phyloP scores from a whole-genome alignment of 1,140 invertebrate species.

The Drosophila tristis region DNA sequence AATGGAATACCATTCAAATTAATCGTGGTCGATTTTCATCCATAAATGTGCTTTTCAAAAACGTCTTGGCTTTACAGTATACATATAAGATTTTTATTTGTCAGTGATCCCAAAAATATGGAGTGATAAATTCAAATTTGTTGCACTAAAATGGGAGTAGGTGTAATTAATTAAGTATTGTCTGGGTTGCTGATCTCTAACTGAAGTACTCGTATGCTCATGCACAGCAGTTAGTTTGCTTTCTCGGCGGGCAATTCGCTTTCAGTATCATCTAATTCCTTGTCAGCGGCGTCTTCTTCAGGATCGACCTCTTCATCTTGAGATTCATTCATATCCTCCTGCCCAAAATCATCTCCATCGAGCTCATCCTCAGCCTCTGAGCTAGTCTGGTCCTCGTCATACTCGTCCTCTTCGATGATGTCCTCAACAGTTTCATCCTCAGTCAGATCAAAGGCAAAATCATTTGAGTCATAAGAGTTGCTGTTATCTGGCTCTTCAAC shows the following conservation, averaged over 20 bases:
- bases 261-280: conserved; percentile 18
- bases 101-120: conserved; percentile 34
- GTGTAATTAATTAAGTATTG: not conserved
- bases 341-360: not conserved
- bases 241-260: conserved; percentile 5
- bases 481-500: conserved; percentile 9
- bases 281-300: conserved; percentile 18
- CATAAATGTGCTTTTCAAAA: conserved; percentile 5
- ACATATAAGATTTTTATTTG: conserved; percentile 23
- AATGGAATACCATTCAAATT: too few relatives aligned
- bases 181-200: not conserved
- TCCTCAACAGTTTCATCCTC: conserved; percentile 25
- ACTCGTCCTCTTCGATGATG: conserved; percentile 2
- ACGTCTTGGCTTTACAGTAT: not conserved
- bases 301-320: conserved; percentile 14
- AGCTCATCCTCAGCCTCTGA: conserved; percentile 16
- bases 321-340: not conserved
- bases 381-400: conserved; percentile 9
- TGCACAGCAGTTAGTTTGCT: not conserved
- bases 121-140: conserved; percentile 5
- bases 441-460: conserved; percentile 5
- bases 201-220: too few relatives aligned
- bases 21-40: not conserved
- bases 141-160: not conserved
- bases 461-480: conserved; percentile 2